Conservation (phyloP, 1,140 invertebrate genomes). For the Drosophila asahinai region DNA sequence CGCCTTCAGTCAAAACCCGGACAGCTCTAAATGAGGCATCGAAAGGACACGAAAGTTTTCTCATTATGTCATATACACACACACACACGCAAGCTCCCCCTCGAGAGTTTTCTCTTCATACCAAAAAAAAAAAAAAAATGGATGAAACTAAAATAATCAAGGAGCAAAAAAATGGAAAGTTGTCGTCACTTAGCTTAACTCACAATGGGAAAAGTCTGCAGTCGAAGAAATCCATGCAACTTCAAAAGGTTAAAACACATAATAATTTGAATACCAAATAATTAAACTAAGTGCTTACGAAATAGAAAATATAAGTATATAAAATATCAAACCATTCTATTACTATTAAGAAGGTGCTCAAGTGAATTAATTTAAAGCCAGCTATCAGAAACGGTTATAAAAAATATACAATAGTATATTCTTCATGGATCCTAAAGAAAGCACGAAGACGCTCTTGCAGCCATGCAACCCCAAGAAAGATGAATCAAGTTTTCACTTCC, state of each 20-base stretch:
- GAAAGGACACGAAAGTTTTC: constrained; percentile 75
- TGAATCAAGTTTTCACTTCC: constrained; percentile 59
- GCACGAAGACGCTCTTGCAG: constrained; percentile 28
- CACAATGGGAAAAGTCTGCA: constrained; percentile 17
- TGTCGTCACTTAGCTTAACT: constrained; percentile 30
- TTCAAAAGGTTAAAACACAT: neutral
- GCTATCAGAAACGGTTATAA: too few relatives aligned
- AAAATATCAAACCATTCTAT: too few relatives aligned
- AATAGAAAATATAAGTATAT: neutral
- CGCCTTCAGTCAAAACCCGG: constrained; percentile 49
- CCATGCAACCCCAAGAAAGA: constrained; percentile 28
- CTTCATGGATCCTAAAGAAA: neutral
- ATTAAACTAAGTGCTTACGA: neutral
- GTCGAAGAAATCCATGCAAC: neutral
- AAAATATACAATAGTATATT: neutral
- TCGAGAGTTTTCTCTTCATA: constrained; percentile 31
- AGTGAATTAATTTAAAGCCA: too few relatives aligned
- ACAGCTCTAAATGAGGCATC: constrained; percentile 74
- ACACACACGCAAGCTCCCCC: constrained; percentile 12
- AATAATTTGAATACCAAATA: neutral
- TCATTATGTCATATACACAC: constrained; percentile 61
- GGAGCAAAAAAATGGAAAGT: constrained; percentile 40
- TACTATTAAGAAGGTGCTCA: too few relatives aligned
- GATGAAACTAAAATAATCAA: constrained; percentile 41
- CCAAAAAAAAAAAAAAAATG: constrained; percentile 44